Percentiles rank a stretch among this genome's conserved stretches.
Evolutionary conservation across 2,113 vertebrate species (phyloP).

Genomic region (Callaeas wilsoni): DNA sequence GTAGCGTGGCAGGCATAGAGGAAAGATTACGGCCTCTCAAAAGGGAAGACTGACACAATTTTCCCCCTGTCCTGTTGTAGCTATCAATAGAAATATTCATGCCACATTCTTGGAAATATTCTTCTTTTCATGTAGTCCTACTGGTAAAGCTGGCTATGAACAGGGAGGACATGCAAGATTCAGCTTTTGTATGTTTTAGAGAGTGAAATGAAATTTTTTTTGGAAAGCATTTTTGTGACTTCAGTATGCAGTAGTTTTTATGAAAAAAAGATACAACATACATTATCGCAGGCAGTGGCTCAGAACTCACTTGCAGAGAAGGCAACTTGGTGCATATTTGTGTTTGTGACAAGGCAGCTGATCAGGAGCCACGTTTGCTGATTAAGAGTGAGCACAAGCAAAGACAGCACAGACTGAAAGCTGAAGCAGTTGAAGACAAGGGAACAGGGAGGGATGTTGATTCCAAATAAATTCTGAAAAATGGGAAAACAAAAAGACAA

Average conservation of each 20-base stretch:
- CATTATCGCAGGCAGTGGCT: not conserved
- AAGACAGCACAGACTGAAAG: not conserved
- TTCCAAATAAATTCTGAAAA: not conserved
- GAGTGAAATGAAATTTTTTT: not conserved
- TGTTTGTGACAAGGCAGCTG: not conserved
- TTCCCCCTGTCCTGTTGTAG: not conserved
- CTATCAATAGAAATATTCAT: not conserved
- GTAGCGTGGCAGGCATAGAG: not conserved
- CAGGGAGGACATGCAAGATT: not conserved
- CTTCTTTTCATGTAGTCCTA: not conserved
- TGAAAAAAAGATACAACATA: not conserved
- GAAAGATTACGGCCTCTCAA: not conserved
- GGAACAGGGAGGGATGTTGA: not conserved
- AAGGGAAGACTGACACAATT: not conserved
- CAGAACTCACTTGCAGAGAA: not conserved
- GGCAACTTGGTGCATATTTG: not conserved
- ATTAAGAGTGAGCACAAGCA: not conserved
- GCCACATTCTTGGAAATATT: not conserved
- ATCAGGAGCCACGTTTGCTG: not conserved
- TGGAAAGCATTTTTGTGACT: not conserved
- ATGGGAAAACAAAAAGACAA: not conserved
- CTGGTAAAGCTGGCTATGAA: not conserved
- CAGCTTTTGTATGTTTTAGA: not conserved
- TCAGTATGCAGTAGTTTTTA: not conserved
- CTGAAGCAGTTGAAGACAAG: not conserved